phyloP scores from a whole-genome alignment of 2,888 invertebrate genomes.

The Dynastes grantii region DNA sequence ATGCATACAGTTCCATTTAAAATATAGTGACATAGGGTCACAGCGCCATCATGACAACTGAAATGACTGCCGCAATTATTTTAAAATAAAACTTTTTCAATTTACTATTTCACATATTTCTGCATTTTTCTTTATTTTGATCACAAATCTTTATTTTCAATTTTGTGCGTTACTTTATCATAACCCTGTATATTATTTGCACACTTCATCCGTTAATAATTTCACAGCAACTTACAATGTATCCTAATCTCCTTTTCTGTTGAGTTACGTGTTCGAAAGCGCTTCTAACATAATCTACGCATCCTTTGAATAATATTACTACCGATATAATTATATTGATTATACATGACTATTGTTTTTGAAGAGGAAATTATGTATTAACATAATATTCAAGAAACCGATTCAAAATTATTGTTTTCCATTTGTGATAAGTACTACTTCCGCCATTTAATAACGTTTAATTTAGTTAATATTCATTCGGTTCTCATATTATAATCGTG shows the following conservation, averaged over 20 bases:
- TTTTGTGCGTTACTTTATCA: too few species aligned
- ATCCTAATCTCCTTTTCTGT: neutral
- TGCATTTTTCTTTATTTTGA: too few species aligned
- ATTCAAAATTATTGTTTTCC: conserved; percentile 5
- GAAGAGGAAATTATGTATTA: conserved; percentile 47
- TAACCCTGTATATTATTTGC: too few species aligned
- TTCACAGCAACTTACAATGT: too few species aligned
- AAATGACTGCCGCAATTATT: too few species aligned
- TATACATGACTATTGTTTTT: conserved; percentile 35
- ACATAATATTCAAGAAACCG: neutral
- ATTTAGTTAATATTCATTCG: conserved; percentile 3
- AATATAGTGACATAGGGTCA: too few species aligned
- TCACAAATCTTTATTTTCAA: too few species aligned
- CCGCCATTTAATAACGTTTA: conserved; percentile 10
- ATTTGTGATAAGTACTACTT: conserved; percentile 12
- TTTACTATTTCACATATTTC: too few species aligned
- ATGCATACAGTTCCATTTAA: too few species aligned
- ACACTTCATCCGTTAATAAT: too few species aligned
- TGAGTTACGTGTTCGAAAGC: neutral
- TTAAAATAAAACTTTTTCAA: too few species aligned
- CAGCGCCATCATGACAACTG: too few species aligned
- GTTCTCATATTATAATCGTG: conserved; percentile 3
- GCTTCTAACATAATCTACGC: neutral
- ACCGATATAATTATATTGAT: conserved; percentile 11
- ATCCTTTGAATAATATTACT: conserved; percentile 14